phyloP scores from a whole-genome alignment of 2,797 vertebrate genomes.

The Pangasius krempfi region DNA sequence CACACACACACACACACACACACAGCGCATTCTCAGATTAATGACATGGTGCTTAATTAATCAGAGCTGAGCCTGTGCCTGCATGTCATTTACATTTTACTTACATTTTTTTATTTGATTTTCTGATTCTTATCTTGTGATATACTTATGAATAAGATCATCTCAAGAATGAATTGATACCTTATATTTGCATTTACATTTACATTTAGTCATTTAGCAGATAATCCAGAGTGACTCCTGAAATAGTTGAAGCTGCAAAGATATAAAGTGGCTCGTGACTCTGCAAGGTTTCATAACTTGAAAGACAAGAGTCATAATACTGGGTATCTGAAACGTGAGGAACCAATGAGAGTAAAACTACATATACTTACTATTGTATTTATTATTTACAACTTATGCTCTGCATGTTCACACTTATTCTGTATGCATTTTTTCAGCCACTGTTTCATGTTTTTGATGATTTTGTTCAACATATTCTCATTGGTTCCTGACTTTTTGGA shows the following conservation, averaged over 20 bases:
- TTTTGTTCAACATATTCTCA: neutral
- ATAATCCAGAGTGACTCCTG: neutral
- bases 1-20: constrained; percentile 29
- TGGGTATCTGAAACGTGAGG: neutral
- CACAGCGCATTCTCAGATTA: constrained; percentile 17
- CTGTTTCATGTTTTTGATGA: neutral
- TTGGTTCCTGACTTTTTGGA: neutral
- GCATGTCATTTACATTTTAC: neutral
- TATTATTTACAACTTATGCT: neutral
- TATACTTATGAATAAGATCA: neutral
- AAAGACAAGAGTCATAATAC: neutral
- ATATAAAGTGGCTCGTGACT: neutral
- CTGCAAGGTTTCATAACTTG: neutral
- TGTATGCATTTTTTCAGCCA: neutral
- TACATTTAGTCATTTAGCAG: neutral
- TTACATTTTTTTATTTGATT: neutral
- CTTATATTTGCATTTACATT: neutral
- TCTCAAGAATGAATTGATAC: neutral
- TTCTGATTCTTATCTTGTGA: neutral
- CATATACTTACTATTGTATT: neutral
- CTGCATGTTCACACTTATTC: neutral
- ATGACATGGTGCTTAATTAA: constrained; percentile 14
- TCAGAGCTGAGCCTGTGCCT: constrained; percentile 28
- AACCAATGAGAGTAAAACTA: neutral
- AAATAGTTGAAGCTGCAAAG: constrained; percentile 11